These are phyloP conservation scores for Chromis chromis DNA, from an alignment of 2,797 vertebrate species.

Conservation along the genomic window DNA sequence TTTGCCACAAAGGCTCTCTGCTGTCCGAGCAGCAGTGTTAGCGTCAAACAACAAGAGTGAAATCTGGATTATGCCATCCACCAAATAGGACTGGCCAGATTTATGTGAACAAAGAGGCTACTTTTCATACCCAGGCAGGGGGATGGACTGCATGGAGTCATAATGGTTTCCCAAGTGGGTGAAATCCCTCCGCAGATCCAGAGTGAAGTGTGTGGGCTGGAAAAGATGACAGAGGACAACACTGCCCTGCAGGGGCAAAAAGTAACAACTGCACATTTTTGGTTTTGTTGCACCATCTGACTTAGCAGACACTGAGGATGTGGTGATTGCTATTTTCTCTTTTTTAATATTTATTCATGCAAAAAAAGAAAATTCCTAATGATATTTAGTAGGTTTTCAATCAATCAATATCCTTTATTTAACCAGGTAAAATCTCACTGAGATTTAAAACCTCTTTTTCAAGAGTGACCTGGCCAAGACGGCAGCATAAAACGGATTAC, in stretches of 20 bases:
- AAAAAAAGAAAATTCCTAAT: not conserved
- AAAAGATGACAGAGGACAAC: not conserved
- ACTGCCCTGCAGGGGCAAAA: slow-evolving; percentile 11
- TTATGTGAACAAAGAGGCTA: slow-evolving; percentile 41
- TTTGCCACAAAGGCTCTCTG: not conserved
- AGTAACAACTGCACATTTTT: not conserved
- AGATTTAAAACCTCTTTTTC: too few species aligned
- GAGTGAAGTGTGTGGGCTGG: not conserved
- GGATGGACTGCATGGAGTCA: slow-evolving; percentile 17
- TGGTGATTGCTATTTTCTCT: not conserved
- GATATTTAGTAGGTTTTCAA: not conserved
- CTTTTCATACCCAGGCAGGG: slow-evolving; percentile 11
- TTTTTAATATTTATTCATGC: not conserved
- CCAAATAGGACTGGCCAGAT: slow-evolving; percentile 11
- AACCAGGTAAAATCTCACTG: too few species aligned
- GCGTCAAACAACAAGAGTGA: not conserved
- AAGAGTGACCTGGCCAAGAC: too few species aligned
- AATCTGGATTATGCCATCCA: not conserved
- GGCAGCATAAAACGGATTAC: too few species aligned
- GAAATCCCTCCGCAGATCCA: slow-evolving; percentile 22
- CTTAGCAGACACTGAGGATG: not conserved
- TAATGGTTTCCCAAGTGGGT: slow-evolving; percentile 1
- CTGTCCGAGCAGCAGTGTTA: not conserved
- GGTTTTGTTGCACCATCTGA: not conserved
- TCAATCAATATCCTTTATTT: too few species aligned